These are phyloP conservation scores for Netelia melanura DNA, from an alignment of 2,888 invertebrate genomes.

Conservation along the genomic window DNA sequence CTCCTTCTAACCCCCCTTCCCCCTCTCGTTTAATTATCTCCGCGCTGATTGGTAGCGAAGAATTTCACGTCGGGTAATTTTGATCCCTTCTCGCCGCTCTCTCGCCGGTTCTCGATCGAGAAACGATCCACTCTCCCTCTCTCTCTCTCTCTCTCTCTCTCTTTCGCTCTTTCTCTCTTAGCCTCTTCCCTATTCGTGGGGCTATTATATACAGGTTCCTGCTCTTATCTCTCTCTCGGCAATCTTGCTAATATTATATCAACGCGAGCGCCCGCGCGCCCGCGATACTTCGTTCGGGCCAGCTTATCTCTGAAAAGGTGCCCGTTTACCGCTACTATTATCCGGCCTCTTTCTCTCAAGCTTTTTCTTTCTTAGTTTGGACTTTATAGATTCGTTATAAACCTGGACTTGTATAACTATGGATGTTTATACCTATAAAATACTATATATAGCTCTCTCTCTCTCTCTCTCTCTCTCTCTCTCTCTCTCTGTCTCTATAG, in stretches of 20 bases:
- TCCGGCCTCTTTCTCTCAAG: conserved; percentile 32
- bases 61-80: conserved; percentile 84
- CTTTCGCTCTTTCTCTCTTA: conserved; percentile 30
- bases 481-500: no score
- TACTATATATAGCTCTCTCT: background rate
- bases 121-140: conserved; percentile 51
- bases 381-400: conserved; percentile 68
- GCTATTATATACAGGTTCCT: conserved; percentile 61
- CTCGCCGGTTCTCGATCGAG: conserved; percentile 58
- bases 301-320: conserved; percentile 67
- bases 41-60: conserved; percentile 83
- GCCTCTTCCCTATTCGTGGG: conserved; percentile 56
- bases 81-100: conserved; percentile 79
- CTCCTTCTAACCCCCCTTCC: conserved; percentile 70
- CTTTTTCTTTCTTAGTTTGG: conserved; percentile 12
- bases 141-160: conserved; percentile 42
- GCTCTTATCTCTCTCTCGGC: conserved; percentile 60
- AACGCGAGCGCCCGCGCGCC: conserved; percentile 56
- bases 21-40: conserved; percentile 83
- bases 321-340: conserved; percentile 68
- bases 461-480: no score
- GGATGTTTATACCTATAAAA: conserved; percentile 32
- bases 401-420: conserved; percentile 13
- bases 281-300: conserved; percentile 20
- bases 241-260: conserved; percentile 74